Evolutionary conservation across 37 sponge, comb jelly and placozoan genomes (phyloP), one percentile per base, ranked within the genome.

Genomic region (Cliona cf. orientalis): DNA sequence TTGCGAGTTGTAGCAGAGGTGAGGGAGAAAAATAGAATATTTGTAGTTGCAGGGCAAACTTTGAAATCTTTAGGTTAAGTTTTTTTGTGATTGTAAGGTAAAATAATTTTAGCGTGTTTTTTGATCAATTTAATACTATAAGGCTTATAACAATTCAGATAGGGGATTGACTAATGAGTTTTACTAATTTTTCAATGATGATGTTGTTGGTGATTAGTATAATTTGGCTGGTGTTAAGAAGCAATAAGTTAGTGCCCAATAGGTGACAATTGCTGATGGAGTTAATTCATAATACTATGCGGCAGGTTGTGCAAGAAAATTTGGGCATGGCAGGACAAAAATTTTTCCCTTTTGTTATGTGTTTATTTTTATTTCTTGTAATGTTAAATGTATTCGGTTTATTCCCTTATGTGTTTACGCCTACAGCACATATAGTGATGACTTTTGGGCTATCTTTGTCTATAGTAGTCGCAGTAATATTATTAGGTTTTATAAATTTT

Each of bases 41-140:
- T 19, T 9, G 53, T 19, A 19, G 53, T 49, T 9, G 9, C 53
- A 49, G 53, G 14, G 14, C 14, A 9, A 19, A 35, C 5, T 37
- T 5, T 7, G 14, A 35, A 40, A 7, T 67, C 17, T 36, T 19
- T 67, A 36, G 43, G 64, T 68, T 36, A 80, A 65, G 33, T 28
- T 41, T 56, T 58, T 42, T 21, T 38, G 36, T 28, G 44, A 60
- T 78, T 46, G 1, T 63, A 56, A 74, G 55, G 40, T 73, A 79
- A 69, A 90, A 83, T 92, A 89, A n/a, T n/a, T 72, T 88, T 66
- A 71, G 70, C 40, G 84, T 89, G 31, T 92, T 84, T 92, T 92
- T 92, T 92, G 92, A 92, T 92, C 92, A 92, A 79, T 92, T 92
- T 92, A 88, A 92, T 78, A 56, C 86, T 49, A 53, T 86, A 41